Evolutionary conservation across 1,140 invertebrate genomes (phyloP).

Genomic region (Leptestheria dahalacensis): DNA sequence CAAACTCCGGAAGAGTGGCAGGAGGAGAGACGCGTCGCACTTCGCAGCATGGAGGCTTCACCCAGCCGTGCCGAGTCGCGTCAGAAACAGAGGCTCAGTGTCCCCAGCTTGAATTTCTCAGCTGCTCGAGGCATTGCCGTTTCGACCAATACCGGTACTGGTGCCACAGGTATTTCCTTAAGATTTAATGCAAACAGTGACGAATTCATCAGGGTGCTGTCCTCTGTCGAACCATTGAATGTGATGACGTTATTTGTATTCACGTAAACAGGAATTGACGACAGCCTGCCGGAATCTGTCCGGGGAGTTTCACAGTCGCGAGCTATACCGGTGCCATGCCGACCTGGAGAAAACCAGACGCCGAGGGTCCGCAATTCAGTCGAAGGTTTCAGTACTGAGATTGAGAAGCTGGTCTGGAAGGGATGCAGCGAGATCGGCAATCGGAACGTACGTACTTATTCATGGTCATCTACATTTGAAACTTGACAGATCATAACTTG

Average conservation of each 20-base stretch:
- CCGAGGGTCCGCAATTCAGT: slow-evolving; percentile 62
- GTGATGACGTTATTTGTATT: too few relatives aligned
- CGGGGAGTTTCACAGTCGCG: slow-evolving; percentile 23
- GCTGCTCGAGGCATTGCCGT: neutral
- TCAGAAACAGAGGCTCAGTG: neutral
- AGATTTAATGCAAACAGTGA: too few relatives aligned
- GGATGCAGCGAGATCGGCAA: neutral
- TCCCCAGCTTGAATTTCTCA: neutral
- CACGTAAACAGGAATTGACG: too few relatives aligned
- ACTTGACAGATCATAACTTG: too few relatives aligned
- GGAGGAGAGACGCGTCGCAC: slow-evolving; percentile 35
- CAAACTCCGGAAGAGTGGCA: slow-evolving; percentile 52
- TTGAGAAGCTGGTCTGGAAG: slow-evolving; percentile 52
- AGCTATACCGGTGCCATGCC: slow-evolving; percentile 35
- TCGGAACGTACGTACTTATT: neutral
- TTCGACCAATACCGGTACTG: neutral
- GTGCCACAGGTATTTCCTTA: neutral
- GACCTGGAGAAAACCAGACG: slow-evolving; percentile 31
- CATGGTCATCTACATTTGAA: too few relatives aligned
- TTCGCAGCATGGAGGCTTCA: slow-evolving; percentile 25
- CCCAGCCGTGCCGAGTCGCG: neutral
- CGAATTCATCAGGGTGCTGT: too few relatives aligned
- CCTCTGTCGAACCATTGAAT: too few relatives aligned
- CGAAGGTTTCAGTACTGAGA: slow-evolving; percentile 69
- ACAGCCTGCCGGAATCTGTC: too few relatives aligned